These are phyloP conservation scores for Phocoena phocoena DNA, from an alignment of 2,113 vertebrate species.

Conservation along the genomic window DNA sequence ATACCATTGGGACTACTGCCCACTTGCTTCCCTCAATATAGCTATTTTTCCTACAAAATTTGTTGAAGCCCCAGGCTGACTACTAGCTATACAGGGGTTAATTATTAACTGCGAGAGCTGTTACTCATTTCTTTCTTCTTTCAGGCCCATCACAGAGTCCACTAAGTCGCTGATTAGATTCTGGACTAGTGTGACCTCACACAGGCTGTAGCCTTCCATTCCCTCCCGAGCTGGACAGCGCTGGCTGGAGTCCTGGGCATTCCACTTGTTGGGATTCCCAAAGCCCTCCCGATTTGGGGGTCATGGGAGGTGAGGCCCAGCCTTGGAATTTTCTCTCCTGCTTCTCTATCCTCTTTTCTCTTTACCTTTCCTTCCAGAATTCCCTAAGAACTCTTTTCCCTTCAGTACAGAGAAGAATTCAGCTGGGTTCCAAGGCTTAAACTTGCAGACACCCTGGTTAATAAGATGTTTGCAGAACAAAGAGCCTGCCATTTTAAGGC, in stretches of 20 bases:
- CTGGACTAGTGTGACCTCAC: neutral
- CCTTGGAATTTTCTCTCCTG: neutral
- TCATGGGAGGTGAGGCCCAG: neutral
- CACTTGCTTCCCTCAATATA: neutral
- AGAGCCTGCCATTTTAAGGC: neutral
- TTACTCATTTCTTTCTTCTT: neutral
- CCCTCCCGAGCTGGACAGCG: rapidly evolving
- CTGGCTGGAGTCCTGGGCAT: neutral
- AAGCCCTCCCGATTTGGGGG: neutral
- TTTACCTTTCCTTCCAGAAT: neutral
- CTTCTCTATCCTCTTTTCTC: neutral
- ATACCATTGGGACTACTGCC: neutral
- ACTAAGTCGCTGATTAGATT: neutral
- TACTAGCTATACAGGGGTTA: neutral
- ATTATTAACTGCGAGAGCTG: neutral
- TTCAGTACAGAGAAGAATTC: neutral
- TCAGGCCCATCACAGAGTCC: neutral
- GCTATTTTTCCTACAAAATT: neutral
- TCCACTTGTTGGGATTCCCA: too few species aligned
- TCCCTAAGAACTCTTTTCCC: neutral
- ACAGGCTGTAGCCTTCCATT: neutral
- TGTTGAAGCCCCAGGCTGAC: neutral
- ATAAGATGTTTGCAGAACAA: neutral
- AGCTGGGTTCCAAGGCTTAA: neutral
- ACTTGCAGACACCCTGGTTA: neutral